Conservation (phyloP, 2,113 vertebrate species). For the Galeopterus variegatus region DNA sequence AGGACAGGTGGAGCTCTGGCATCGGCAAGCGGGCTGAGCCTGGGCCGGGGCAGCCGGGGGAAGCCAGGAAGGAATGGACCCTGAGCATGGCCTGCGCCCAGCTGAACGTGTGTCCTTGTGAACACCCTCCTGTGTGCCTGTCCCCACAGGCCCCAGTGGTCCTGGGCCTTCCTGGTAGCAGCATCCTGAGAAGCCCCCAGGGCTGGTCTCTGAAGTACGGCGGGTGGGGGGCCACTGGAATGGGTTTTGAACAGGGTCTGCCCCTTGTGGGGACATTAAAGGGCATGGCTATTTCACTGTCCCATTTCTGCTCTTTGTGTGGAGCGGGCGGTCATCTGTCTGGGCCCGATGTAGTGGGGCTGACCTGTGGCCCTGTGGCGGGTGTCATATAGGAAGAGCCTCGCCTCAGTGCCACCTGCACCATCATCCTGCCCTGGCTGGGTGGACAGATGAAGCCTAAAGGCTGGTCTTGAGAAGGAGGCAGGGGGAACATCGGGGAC, state of each 20-base stretch:
- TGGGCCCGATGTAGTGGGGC: too few species aligned
- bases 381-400: not conserved
- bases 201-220: not conserved
- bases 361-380: rapidly evolving
- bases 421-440: too few species aligned
- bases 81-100: not conserved
- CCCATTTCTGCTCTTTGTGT: not conserved
- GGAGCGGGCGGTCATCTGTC: not conserved
- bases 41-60: too few species aligned
- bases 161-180: not conserved
- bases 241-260: not conserved
- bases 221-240: not conserved
- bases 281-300: not conserved
- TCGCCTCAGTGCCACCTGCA: not conserved
- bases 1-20: not conserved
- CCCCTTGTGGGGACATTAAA: not conserved
- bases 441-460: not conserved
- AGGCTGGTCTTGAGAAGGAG: not conserved
- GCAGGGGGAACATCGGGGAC: not conserved
- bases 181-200: not conserved
- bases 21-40: not conserved
- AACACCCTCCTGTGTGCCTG: rapidly evolving
- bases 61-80: not conserved
- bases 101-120: not conserved
- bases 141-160: not conserved